A percentile compares a stretch with the other conserved stretches of the same genome.
Conservation (phyloP, 1,140 invertebrate genomes). For the Apis dorsata region DNA sequence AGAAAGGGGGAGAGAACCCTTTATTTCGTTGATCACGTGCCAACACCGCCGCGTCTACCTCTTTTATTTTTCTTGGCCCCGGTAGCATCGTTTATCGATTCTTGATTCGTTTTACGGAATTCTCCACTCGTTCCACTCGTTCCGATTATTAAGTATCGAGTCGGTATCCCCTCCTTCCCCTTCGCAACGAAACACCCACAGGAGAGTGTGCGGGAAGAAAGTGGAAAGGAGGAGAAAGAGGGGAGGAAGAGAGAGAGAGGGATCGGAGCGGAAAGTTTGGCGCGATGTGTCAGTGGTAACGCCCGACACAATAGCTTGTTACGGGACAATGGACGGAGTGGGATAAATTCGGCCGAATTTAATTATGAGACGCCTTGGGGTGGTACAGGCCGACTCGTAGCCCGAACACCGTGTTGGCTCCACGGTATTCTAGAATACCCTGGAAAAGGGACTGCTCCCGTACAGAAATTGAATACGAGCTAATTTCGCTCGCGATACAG, state of each 20-base stretch:
- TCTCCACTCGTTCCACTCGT: slow-evolving; percentile 19
- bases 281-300: slow-evolving; percentile 66
- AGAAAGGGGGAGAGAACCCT: not conserved
- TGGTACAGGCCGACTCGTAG: slow-evolving; percentile 56
- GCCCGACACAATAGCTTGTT: slow-evolving; percentile 79
- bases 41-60: slow-evolving; percentile 6
- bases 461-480: slow-evolving; percentile 79
- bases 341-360: slow-evolving; percentile 79
- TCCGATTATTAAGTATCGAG: slow-evolving; percentile 42
- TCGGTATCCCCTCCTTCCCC: too few species aligned
- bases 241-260: not conserved
- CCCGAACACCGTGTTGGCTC: slow-evolving; percentile 46
- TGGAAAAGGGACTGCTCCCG: slow-evolving; percentile 40
- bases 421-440: slow-evolving; percentile 56
- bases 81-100: slow-evolving; percentile 38
- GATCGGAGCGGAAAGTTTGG: slow-evolving; percentile 71
- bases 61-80: slow-evolving; percentile 45
- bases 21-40: slow-evolving; percentile 55
- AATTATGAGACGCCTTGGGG: slow-evolving; percentile 80
- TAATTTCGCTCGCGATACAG: slow-evolving; percentile 77
- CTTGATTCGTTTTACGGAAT: slow-evolving; percentile 52
- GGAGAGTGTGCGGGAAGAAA: not conserved
- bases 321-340: slow-evolving; percentile 77
- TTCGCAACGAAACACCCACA: too few species aligned
- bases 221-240: too few species aligned